phyloP scores from a whole-genome alignment of 2,888 invertebrate species.

The Cataglyphis albicans region DNA sequence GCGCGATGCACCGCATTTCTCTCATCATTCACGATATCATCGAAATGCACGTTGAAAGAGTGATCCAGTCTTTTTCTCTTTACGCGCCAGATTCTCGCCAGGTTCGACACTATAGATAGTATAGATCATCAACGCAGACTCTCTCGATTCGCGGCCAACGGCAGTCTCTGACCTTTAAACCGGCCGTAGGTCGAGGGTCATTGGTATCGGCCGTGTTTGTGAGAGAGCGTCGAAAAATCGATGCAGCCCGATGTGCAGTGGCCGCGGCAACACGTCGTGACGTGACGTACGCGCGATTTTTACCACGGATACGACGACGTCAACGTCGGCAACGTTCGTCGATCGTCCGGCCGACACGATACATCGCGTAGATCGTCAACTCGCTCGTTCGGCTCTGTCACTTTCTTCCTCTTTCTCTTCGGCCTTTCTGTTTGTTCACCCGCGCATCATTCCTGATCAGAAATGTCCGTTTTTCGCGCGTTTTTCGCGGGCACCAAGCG shows the following conservation, averaged over 20 bases:
- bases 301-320: neutral
- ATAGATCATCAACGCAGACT: conserved; percentile 50
- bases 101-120: conserved; percentile 3
- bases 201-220: conserved; percentile 67
- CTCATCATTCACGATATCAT: neutral
- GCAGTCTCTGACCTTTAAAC: conserved; percentile 73
- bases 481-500: conserved; percentile 18
- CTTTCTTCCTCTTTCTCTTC: neutral
- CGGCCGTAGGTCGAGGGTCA: conserved; percentile 73
- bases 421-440: neutral
- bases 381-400: neutral
- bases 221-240: conserved; percentile 65
- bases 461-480: neutral
- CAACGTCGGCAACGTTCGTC: neutral
- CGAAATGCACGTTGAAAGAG: neutral
- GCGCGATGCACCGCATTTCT: conserved; percentile 16
- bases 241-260: conserved; percentile 63
- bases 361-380: neutral
- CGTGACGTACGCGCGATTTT: conserved; percentile 20
- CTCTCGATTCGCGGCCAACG: conserved; percentile 62
- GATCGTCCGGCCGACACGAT: neutral
- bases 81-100: neutral
- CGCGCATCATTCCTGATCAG: neutral
- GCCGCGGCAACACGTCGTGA: conserved; percentile 14
- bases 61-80: neutral